Conservation (phyloP, 2,797 vertebrate species). For the Echeneis naucrates region DNA sequence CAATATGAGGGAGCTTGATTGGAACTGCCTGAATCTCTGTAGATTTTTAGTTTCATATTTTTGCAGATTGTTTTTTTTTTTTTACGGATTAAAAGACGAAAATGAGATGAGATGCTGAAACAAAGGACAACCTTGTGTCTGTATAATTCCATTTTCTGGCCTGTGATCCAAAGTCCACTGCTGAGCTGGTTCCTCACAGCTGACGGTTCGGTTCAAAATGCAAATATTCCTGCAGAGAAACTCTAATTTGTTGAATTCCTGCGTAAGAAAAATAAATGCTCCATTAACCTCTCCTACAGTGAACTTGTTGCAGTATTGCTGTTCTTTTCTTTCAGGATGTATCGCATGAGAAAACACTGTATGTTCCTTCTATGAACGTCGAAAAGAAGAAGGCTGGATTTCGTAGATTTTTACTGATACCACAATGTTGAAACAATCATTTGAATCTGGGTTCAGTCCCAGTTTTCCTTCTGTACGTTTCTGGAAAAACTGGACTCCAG, state of each 20-base stretch:
- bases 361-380: background rate
- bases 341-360: background rate
- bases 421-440: slow-evolving; percentile 6
- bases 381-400: background rate
- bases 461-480: background rate
- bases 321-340: background rate
- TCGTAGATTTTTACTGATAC: background rate
- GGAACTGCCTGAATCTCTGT: background rate
- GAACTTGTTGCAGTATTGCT: background rate
- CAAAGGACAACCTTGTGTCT: background rate
- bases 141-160: background rate
- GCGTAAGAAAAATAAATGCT: background rate
- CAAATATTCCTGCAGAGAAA: background rate
- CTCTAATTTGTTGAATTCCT: background rate
- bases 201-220: background rate
- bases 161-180: background rate
- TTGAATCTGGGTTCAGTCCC: background rate
- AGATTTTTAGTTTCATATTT: background rate
- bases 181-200: background rate
- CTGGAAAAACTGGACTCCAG: background rate
- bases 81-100: background rate
- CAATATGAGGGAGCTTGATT: background rate
- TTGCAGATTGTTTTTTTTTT: background rate
- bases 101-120: background rate
- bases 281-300: background rate